These are phyloP conservation scores for Acanthurus tractus DNA, from an alignment of 2,797 vertebrate genomes.

Conservation along the genomic window DNA sequence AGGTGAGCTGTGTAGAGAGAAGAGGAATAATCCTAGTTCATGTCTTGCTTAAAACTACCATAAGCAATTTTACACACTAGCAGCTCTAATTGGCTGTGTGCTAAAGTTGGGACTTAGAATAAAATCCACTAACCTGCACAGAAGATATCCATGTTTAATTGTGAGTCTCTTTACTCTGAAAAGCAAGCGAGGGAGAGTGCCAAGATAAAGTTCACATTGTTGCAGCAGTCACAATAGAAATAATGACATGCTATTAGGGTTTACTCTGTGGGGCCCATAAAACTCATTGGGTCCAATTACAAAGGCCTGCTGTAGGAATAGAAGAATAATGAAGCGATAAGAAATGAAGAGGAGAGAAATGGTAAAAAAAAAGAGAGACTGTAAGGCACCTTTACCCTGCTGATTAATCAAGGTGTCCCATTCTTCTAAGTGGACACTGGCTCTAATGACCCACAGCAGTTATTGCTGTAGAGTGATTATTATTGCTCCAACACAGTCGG, in stretches of 20 bases:
- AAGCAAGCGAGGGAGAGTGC: too few species aligned
- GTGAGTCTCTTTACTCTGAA: background rate
- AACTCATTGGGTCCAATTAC: conserved; percentile 42
- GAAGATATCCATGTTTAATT: conserved; percentile 1
- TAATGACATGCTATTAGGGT: background rate
- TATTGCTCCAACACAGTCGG: conserved; percentile 23
- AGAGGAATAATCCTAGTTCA: background rate
- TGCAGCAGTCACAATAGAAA: background rate
- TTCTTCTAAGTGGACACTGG: conserved; percentile 34
- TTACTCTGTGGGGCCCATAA: conserved; percentile 1
- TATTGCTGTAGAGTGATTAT: conserved; percentile 54
- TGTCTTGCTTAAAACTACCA: conserved; percentile 27
- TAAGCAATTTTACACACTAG: conserved; percentile 16
- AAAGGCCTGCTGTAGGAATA: background rate
- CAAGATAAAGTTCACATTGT: conserved; percentile 14
- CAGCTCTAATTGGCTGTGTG: background rate
- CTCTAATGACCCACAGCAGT: conserved; percentile 53
- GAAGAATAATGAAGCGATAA: conserved; percentile 3
- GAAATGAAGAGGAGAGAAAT: conserved; percentile 31
- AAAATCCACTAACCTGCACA: background rate
- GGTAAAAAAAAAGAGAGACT: background rate
- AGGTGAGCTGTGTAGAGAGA: conserved; percentile 9
- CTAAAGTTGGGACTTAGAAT: background rate
- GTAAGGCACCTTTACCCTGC: conserved; percentile 12
- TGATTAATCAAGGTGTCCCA: conserved; percentile 44